Evolutionary conservation across 2,888 invertebrate species (phyloP), one percentile per base, ranked within the genome.

Genomic region (Stomorhina lunata): DNA sequence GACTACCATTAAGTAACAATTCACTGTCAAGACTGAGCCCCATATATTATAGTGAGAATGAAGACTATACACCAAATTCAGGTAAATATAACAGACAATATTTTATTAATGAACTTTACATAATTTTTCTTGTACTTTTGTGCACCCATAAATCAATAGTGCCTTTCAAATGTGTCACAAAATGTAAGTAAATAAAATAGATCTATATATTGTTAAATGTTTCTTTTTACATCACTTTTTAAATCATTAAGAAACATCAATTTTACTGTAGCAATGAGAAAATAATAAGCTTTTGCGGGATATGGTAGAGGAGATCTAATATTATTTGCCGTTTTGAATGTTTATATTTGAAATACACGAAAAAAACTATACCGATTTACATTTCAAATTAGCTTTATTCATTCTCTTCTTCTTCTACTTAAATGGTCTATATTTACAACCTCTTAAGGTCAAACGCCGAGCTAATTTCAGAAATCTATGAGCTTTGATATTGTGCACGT

Each of bases 21-120:
- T 92, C 92, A 80, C 91, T 92, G 83, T 92, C 92, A 86, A 92
- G 92, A 87, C 90, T 94, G 85, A 94, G 94, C 89, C 93, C 93
- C 71, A 91, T 94, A 86, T 93, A 94, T 85, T 93, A 94, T 89
- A 93, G 93, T 90, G 93, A 94, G 85, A 93, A 93, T 87, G 94
- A 94, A 89, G 94, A 93, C 87, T 93, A 92, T 90, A 92, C 92
- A 91, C 92, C 92, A 90, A 92, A 92, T 91, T 92, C 93, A 93
- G 93, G 93, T 93, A 90, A 85, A 84, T 77, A 73, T 20, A 15
- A 53, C 5, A 32, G 32, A 34, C 12, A 48, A 7, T 15, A 12
- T 15, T n/a, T 50, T 0, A 22, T 50, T 1, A n/a, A n/a, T 4
- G 17, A 43, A 32, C 22, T 48, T 22, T 2, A 25, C 29, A 9